Conservation (phyloP, 2,888 invertebrate species). For the Tholera decimalis region DNA sequence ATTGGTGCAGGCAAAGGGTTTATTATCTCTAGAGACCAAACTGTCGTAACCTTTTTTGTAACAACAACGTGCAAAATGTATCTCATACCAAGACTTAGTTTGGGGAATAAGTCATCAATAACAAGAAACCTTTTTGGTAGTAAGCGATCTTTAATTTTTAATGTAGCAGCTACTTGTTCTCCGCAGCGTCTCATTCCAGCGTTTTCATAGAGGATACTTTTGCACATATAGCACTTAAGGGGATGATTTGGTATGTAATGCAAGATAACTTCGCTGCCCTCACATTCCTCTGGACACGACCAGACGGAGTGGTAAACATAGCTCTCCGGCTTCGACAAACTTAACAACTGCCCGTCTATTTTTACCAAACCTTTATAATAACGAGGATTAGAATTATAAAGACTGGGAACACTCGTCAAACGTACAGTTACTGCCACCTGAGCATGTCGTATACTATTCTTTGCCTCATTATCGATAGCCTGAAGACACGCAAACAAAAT, state of each 20-base stretch:
- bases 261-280: slow-evolving; percentile 83
- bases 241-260: slow-evolving; percentile 82
- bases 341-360: slow-evolving; percentile 77
- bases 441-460: slow-evolving; percentile 67
- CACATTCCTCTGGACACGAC: slow-evolving; percentile 88
- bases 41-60: slow-evolving; percentile 73
- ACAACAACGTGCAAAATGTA: slow-evolving; percentile 75
- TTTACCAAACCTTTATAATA: slow-evolving; percentile 74
- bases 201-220: slow-evolving; percentile 83
- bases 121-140: slow-evolving; percentile 75
- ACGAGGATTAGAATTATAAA: slow-evolving; percentile 66
- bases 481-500: slow-evolving; percentile 81
- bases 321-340: slow-evolving; percentile 76
- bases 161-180: slow-evolving; percentile 79
- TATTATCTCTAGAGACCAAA: slow-evolving; percentile 81
- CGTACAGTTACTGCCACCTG: slow-evolving; percentile 80
- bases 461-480: slow-evolving; percentile 68
- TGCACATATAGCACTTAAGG: slow-evolving; percentile 83
- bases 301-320: slow-evolving; percentile 86
- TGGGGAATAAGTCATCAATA: slow-evolving; percentile 79
- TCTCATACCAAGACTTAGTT: slow-evolving; percentile 75
- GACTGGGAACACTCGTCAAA: slow-evolving; percentile 75
- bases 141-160: slow-evolving; percentile 71
- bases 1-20: slow-evolving; percentile 71
- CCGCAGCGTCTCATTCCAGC: slow-evolving; percentile 84